Evolutionary conservation across 2,797 vertebrate genomes (phyloP).

Genomic region (Danionella dracula): DNA sequence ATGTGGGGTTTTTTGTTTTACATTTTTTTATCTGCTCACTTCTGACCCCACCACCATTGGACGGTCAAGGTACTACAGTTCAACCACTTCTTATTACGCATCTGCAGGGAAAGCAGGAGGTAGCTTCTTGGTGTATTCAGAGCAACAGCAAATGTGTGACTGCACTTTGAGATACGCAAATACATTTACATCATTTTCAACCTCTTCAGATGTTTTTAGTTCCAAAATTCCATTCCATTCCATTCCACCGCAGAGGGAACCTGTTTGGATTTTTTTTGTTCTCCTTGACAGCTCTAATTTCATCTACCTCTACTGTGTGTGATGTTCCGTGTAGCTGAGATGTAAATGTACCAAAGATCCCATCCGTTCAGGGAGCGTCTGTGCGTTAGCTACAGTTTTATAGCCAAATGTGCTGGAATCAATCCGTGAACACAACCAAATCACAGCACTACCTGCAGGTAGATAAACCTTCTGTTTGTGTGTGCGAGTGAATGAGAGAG

Average conservation of each 20-base stretch:
- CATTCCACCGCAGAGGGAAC: not conserved
- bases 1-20: too few species aligned
- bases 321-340: constrained; percentile 73
- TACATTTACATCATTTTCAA: too few species aligned
- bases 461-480: constrained; percentile 45
- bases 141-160: not conserved
- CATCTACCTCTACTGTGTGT: constrained; percentile 81
- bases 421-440: constrained; percentile 58
- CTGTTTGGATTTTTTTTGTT: constrained; percentile 2
- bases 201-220: not conserved
- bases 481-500: constrained; percentile 9
- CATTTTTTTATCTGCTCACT: too few species aligned
- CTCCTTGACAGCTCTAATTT: constrained; percentile 64
- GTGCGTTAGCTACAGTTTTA: constrained; percentile 65
- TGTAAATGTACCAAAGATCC: constrained; percentile 80
- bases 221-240: not conserved
- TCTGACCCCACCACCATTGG: too few species aligned
- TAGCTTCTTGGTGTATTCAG: too few species aligned
- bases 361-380: constrained; percentile 75
- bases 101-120: too few species aligned
- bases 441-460: constrained; percentile 57
- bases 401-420: constrained; percentile 80
- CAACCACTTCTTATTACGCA: too few species aligned
- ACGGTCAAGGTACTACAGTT: too few species aligned
- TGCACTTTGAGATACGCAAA: not conserved